Percentiles rank a stretch among this genome's conserved stretches.
Evolutionary conservation across 1,140 invertebrate species (phyloP).

Genomic region (Papilio glaucus): DNA sequence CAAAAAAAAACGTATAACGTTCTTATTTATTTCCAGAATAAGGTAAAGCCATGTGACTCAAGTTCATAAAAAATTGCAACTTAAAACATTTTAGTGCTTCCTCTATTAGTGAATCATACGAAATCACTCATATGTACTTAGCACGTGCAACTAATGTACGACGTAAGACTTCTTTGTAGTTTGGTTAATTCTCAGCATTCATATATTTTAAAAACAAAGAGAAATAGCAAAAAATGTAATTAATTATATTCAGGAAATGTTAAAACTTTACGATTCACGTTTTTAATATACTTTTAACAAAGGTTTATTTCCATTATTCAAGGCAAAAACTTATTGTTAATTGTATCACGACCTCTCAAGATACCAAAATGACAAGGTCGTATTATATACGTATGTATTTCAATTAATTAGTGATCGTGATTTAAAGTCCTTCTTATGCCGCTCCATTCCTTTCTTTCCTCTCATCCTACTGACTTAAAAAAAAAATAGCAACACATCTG

Average conservation of each 20-base stretch:
- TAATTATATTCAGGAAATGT: not conserved
- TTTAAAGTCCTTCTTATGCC: no score
- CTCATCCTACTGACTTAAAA: no score
- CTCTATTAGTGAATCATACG: slow-evolving; percentile 13
- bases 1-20: not conserved
- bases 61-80: slow-evolving; percentile 1
- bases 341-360: no score
- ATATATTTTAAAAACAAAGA: not conserved
- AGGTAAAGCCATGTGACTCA: not conserved
- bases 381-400: no score
- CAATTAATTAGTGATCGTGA: no score
- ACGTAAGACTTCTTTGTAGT: not conserved
- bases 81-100: not conserved
- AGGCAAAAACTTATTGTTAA: not conserved
- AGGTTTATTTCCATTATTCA: not conserved
- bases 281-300: not conserved
- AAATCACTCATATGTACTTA: not conserved
- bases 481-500: no score
- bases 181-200: not conserved
- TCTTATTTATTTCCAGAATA: slow-evolving; percentile 1
- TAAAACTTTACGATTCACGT: not conserved
- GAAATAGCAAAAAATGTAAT: not conserved
- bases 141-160: not conserved
- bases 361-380: no score
- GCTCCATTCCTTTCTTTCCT: no score